Percentiles rank a stretch among this genome's conserved stretches.
phyloP scores from a whole-genome alignment of 2,113 vertebrate species.

The Menura novaehollandiae region DNA sequence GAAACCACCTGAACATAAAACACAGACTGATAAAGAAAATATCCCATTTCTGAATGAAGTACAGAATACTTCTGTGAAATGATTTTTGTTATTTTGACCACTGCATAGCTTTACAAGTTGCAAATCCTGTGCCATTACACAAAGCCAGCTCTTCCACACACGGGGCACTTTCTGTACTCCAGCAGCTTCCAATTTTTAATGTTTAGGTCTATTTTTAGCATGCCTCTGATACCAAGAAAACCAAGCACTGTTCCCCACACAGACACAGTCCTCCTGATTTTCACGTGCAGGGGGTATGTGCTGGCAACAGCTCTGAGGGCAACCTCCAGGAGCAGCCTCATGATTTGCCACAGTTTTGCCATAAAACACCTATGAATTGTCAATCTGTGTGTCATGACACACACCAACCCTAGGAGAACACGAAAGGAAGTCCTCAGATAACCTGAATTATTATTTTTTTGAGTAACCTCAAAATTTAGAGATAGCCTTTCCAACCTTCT shows the following conservation, averaged over 20 bases:
- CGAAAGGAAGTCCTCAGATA: not conserved
- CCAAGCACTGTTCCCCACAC: not conserved
- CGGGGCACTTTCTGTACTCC: not conserved
- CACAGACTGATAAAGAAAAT: not conserved
- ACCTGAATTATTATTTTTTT: not conserved
- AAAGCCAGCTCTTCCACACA: not conserved
- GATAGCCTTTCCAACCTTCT: not conserved
- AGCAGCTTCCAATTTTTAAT: not conserved
- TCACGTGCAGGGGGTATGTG: rapidly evolving
- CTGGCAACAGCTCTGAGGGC: not conserved
- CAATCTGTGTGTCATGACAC: not conserved
- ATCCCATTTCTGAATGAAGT: not conserved
- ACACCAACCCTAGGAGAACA: rapidly evolving
- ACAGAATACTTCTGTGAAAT: not conserved
- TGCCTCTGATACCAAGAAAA: not conserved
- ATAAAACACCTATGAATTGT: not conserved
- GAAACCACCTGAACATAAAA: not conserved
- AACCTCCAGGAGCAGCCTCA: not conserved
- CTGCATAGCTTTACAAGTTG: not conserved
- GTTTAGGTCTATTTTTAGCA: not conserved
- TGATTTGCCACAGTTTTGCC: not conserved
- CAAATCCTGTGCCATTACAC: not conserved
- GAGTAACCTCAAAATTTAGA: not conserved
- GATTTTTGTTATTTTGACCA: rapidly evolving
- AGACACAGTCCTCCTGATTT: not conserved